Evolutionary conservation across 2,888 invertebrate species (phyloP).

Genomic region (Andricus quercusramuli): DNA sequence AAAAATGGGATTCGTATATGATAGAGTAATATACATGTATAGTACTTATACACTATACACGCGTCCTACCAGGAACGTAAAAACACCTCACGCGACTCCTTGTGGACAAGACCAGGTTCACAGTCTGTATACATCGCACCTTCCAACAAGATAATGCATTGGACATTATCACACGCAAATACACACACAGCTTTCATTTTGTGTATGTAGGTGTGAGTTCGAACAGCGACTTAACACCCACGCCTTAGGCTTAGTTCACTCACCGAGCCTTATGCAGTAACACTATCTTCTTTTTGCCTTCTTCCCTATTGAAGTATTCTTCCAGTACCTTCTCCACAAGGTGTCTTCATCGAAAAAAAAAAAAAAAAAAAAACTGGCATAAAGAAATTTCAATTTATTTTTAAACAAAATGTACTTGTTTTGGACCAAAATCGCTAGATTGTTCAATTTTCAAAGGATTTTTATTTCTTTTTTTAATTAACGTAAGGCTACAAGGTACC

Average conservation of each 20-base stretch:
- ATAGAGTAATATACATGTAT: background rate
- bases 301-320: constrained; percentile 21
- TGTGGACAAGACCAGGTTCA: constrained; percentile 60
- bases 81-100: constrained; percentile 64
- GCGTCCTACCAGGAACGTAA: constrained; percentile 53
- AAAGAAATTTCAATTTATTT: background rate
- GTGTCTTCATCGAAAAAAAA: background rate
- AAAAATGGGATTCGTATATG: background rate
- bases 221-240: constrained; percentile 62
- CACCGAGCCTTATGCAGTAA: constrained; percentile 62
- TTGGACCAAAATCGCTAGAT: too few species aligned
- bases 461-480: too few species aligned
- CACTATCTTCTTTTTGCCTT: constrained; percentile 52
- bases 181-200: constrained; percentile 53
- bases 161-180: constrained; percentile 63
- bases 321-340: background rate
- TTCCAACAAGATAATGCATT: constrained; percentile 68
- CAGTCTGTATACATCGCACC: constrained; percentile 66
- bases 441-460: too few species aligned
- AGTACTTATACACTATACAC: constrained; percentile 17
- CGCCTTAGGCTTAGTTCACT: constrained; percentile 58
- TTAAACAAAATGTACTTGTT: background rate
- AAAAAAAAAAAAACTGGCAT: background rate
- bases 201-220: constrained; percentile 52
- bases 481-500: too few species aligned